Evolutionary conservation across 2,113 vertebrate species (phyloP).

Genomic region (Suncus etruscus): DNA sequence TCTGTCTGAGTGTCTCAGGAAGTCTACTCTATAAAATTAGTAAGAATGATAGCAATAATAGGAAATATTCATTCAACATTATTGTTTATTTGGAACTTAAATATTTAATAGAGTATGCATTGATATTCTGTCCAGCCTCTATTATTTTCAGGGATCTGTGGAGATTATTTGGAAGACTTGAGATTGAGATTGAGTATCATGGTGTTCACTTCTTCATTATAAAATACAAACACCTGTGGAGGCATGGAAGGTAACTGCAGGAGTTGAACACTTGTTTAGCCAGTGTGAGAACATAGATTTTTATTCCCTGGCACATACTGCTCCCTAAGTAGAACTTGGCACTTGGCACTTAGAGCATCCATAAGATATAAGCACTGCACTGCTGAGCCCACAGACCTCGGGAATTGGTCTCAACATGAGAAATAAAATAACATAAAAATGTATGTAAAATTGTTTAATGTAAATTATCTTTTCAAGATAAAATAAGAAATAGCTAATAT

Average conservation of each 20-base stretch:
- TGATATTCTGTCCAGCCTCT: neutral
- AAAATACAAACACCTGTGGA: neutral
- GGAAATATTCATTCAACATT: neutral
- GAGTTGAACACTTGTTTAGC: neutral
- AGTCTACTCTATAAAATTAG: constrained; percentile 3
- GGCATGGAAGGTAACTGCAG: neutral
- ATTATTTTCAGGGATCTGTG: neutral
- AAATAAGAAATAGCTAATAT: neutral
- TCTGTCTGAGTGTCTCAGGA: neutral
- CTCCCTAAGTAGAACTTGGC: too few species aligned
- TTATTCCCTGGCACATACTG: too few species aligned
- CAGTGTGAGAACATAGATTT: too few species aligned
- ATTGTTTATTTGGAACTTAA: constrained; percentile 7
- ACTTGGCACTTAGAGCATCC: neutral
- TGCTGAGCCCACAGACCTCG: too few species aligned
- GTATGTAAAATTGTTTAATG: neutral
- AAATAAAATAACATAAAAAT: neutral
- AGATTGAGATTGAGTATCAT: neutral
- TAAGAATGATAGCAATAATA: neutral
- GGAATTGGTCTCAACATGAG: neutral
- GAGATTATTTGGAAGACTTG: neutral
- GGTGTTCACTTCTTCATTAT: neutral
- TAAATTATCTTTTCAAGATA: neutral
- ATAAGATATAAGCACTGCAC: neutral
- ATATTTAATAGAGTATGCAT: constrained; percentile 42